A percentile compares a stretch with the other conserved stretches of the same genome.
phyloP scores from a whole-genome alignment of 2,888 invertebrate genomes.

The Pachydiplax longipennis region DNA sequence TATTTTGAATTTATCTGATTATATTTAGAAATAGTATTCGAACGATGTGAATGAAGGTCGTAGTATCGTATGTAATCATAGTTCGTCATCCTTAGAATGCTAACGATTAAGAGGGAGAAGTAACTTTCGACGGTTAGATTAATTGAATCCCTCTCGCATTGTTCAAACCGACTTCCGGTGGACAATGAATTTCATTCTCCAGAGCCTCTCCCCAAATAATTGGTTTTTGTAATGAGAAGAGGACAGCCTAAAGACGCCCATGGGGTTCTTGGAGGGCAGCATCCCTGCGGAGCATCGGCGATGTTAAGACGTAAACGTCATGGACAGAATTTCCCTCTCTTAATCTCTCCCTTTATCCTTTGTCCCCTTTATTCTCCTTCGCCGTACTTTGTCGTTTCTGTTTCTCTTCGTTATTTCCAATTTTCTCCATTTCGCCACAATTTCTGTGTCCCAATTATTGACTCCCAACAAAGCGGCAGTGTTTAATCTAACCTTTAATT shows the following conservation, averaged over 20 bases:
- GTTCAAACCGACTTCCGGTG: conserved; percentile 19
- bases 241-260: conserved; percentile 39
- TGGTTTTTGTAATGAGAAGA: conserved; percentile 41
- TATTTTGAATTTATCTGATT: no score
- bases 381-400: neutral
- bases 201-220: conserved; percentile 25
- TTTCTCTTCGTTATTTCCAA: neutral
- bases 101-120: neutral
- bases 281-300: conserved; percentile 17
- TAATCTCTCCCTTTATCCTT: neutral
- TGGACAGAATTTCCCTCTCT: neutral
- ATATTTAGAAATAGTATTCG: no score
- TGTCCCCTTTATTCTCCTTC: neutral
- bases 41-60: no score
- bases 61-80: no score
- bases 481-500: neutral
- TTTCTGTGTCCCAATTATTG: neutral
- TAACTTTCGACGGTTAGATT: neutral
- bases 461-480: neutral
- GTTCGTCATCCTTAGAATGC: no score
- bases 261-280: neutral
- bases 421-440: neutral
- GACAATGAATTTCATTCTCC: conserved; percentile 40
- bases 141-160: conserved; percentile 32
- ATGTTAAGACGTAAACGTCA: conserved; percentile 41